These are phyloP conservation scores for Choreutis nemorana DNA, from an alignment of 2,888 invertebrate genomes.

Conservation along the genomic window DNA sequence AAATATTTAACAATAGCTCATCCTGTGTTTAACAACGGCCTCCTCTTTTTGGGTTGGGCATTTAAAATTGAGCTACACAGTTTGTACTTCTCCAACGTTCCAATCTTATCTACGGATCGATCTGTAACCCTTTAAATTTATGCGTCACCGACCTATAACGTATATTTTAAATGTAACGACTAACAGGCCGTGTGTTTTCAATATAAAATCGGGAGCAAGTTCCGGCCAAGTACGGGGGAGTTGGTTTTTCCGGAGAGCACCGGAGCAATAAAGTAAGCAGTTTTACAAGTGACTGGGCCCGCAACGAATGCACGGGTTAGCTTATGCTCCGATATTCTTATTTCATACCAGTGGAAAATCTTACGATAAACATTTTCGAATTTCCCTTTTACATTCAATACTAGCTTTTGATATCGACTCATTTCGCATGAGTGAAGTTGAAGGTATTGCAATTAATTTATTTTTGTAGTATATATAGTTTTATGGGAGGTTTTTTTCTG, in stretches of 20 bases:
- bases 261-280: conserved; percentile 50
- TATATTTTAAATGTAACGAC: conserved; percentile 34
- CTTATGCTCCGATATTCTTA: conserved; percentile 41
- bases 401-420: too few relatives aligned
- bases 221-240: conserved; percentile 28
- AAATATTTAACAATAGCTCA: conserved; percentile 54
- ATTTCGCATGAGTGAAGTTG: too few relatives aligned
- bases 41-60: conserved; percentile 42
- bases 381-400: too few relatives aligned
- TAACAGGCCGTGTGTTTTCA: conserved; percentile 19
- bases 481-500: too few relatives aligned
- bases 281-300: conserved; percentile 50
- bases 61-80: conserved; percentile 49
- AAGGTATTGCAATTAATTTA: too few relatives aligned
- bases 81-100: conserved; percentile 47
- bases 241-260: conserved; percentile 35
- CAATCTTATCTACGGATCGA: conserved; percentile 51
- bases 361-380: conserved; percentile 26
- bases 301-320: conserved; percentile 41
- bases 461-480: too few relatives aligned
- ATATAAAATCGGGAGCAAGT: conserved; percentile 1
- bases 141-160: too few relatives aligned
- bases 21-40: conserved; percentile 46
- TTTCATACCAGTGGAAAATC: conserved; percentile 41
- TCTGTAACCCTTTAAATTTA: conserved; percentile 56